A percentile compares a stretch with the other conserved stretches of the same genome.
Evolutionary conservation across 2,113 vertebrate genomes (phyloP).

Genomic region (Phalacrocorax brasilianus): DNA sequence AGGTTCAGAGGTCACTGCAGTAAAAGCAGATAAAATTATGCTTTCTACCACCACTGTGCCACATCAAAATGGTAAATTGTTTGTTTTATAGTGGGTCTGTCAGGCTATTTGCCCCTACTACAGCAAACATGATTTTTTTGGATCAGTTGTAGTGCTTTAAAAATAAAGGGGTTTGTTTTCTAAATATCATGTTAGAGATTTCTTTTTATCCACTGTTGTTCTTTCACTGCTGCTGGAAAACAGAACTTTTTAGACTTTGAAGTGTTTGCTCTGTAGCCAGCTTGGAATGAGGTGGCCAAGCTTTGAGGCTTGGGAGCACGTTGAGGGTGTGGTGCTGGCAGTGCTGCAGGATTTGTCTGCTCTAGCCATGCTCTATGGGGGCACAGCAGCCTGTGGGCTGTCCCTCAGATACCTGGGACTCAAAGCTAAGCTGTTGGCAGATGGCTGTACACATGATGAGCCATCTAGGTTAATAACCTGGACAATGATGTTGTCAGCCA

Average conservation of each 20-base stretch:
- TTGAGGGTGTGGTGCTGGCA: background rate
- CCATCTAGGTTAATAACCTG: background rate
- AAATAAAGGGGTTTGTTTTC: background rate
- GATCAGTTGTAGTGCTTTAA: background rate
- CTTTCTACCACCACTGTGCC: background rate
- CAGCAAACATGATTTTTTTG: background rate
- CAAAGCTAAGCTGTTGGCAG: background rate
- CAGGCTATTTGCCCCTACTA: background rate
- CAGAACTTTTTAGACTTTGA: background rate
- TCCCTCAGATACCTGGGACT: background rate
- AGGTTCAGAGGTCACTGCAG: constrained; percentile 50
- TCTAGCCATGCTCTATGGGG: background rate
- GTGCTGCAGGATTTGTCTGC: background rate
- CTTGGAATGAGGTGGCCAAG: background rate
- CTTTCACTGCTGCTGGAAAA: background rate
- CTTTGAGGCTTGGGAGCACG: background rate
- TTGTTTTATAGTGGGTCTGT: constrained; percentile 1
- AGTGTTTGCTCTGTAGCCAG: background rate
- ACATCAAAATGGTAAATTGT: constrained; percentile 32
- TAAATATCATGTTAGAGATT: background rate
- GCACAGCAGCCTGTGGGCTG: rapidly evolving
- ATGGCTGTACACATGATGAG: background rate
- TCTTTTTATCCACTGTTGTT: background rate
- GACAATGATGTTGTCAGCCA: background rate
- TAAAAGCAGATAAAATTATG: constrained; percentile 62